Conservation (phyloP, 2,113 vertebrate genomes). For the Columba livia region DNA sequence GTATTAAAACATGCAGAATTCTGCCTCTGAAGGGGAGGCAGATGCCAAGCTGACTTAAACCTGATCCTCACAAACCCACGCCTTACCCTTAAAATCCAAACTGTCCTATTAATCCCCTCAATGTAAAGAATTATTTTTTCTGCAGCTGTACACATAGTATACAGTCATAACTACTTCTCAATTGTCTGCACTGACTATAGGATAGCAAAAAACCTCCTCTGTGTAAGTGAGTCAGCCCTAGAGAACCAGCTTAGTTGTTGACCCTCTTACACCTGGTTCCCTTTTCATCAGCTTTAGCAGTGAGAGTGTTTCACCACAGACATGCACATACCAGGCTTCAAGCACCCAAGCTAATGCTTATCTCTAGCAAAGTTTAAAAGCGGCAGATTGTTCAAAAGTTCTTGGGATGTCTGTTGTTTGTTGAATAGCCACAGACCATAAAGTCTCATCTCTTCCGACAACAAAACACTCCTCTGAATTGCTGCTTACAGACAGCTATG, state of each 20-base stretch:
- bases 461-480: background rate
- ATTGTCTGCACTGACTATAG: background rate
- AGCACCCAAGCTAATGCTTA: background rate
- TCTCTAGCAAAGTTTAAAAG: background rate
- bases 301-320: background rate
- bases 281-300: background rate
- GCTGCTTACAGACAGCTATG: background rate
- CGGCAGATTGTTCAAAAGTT: background rate
- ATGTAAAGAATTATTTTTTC: background rate
- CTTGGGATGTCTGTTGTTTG: background rate
- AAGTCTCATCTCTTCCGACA: background rate
- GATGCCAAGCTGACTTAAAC: background rate
- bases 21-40: background rate
- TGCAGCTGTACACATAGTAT: background rate
- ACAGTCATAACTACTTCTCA: background rate
- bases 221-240: background rate
- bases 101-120: background rate
- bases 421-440: background rate
- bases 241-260: background rate
- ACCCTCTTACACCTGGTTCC: background rate
- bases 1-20: background rate
- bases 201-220: background rate
- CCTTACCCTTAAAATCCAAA: background rate
- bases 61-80: background rate
- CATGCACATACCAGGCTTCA: background rate